Base-by-base conservation (phyloP, 2,113 vertebrate species). In the Athene noctua region DNA sequence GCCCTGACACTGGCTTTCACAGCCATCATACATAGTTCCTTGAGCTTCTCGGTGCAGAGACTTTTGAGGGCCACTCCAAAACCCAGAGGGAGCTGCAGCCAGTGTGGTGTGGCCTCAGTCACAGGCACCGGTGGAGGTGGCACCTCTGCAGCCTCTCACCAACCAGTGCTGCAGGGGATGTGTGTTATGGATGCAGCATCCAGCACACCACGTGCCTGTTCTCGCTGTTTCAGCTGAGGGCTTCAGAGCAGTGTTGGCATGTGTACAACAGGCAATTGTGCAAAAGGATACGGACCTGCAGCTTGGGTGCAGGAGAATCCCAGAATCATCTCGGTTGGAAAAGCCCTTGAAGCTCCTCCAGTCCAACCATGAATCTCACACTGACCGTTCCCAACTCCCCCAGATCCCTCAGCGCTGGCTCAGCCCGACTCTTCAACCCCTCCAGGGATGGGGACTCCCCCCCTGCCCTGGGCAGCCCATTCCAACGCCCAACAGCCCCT, bases 191-290 rank as follows among this genome's bases (percentile, higher is more conserved):
- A 6, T 8, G 34, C 55, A 38, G 34, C 74, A 29, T 12, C 66
- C 36, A 8, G 26, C 1, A 0, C 40, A 21, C 47, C 32, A 21
- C 1, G 0, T 20, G 23, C 51, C 34, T 34, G 21, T 21, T 65
- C 27, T 46, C 18, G 25, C 17, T 8, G 4, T 38, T n/a, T 70
- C 55, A 47, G 9, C 59, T 11, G 30, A 34, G 19, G 9, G 10
- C 47, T 57, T 29, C 44, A 29, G 40, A 78, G 79, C 38, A 27
- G 34, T 1, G 0, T 16, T 22, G 63, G 49, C 49, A 2, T 1
- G 44, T 13, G 51, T 38, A 36, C 18, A 15, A 23, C 36, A 27
- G 47, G 46, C 19, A 29, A 2, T 36, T 29, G 51, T 17, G 22
- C 29, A 3, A 14, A 46, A 27, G 22, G 40, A 9, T 25, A 15